Evolutionary conservation across 1,140 invertebrate genomes (phyloP).

Genomic region (Condylostylus longicornis): DNA sequence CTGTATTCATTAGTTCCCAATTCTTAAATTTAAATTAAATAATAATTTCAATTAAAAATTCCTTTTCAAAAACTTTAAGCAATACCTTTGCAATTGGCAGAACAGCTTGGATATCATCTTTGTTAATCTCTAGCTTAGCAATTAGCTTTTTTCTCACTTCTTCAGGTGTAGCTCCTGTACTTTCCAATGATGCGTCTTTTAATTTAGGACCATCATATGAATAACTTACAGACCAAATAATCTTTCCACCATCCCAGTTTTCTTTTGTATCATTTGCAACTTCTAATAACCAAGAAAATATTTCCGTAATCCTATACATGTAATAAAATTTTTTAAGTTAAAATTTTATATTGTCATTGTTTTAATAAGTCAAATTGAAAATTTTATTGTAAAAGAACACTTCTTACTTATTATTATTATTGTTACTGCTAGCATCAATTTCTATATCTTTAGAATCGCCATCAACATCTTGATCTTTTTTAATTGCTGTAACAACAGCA

Average conservation of each 20-base stretch:
- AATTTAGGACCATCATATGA: slow-evolving; percentile 45
- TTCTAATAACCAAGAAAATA: slow-evolving; percentile 81
- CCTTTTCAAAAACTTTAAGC: slow-evolving; percentile 1
- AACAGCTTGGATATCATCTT: slow-evolving; percentile 87
- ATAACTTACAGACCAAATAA: slow-evolving; percentile 66
- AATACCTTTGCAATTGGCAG: slow-evolving; percentile 84
- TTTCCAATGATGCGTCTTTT: slow-evolving; percentile 32
- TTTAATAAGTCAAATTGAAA: background rate
- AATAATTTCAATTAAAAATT: background rate
- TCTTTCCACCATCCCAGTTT: slow-evolving; percentile 59
- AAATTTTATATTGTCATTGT: slow-evolving; percentile 1
- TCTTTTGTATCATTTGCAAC: slow-evolving; percentile 66
- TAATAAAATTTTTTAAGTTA: slow-evolving; percentile 8
- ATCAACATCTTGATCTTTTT: slow-evolving; percentile 39
- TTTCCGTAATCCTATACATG: slow-evolving; percentile 52
- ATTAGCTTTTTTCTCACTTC: slow-evolving; percentile 55
- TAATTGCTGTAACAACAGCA: slow-evolving; percentile 69
- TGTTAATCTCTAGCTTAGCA: slow-evolving; percentile 74
- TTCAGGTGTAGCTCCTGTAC: slow-evolving; percentile 30
- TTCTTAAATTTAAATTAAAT: slow-evolving; percentile 45
- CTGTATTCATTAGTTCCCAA: slow-evolving; percentile 90
- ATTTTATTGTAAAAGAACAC: background rate
- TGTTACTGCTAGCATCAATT: background rate
- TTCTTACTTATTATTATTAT: slow-evolving; percentile 10
- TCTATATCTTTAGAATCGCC: background rate